Percentiles rank a stretch among this genome's conserved stretches.
phyloP scores from a whole-genome alignment of 2,888 invertebrate species.

The Drosophila mimica region DNA sequence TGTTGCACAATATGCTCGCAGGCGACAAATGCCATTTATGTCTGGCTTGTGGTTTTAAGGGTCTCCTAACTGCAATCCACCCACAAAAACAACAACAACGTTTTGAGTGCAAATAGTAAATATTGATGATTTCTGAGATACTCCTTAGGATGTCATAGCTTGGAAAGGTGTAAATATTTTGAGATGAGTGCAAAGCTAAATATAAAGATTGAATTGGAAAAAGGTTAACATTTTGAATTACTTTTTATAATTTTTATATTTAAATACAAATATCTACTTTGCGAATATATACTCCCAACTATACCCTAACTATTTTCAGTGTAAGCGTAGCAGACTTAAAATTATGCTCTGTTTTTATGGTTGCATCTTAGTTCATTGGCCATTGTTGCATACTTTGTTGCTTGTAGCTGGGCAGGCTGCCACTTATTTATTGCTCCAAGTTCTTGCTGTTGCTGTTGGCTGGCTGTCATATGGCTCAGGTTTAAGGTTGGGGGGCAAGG shows the following conservation, averaged over 20 bases:
- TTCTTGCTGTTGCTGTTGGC: slow-evolving; percentile 5
- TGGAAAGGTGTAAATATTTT: background rate
- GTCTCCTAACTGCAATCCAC: slow-evolving; percentile 2
- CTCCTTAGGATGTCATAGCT: background rate
- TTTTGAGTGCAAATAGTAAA: background rate
- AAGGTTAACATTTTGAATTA: background rate
- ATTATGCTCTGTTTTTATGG: slow-evolving; percentile 33
- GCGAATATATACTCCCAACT: background rate
- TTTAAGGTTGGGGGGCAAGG: slow-evolving; percentile 60
- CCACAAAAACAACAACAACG: background rate
- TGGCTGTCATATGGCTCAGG: slow-evolving; percentile 35
- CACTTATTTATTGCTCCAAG: slow-evolving; percentile 51
- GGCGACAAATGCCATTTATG: slow-evolving; percentile 62
- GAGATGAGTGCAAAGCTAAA: background rate
- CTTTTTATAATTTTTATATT: no score
- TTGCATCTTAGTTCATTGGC: slow-evolving; percentile 21
- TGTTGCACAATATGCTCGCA: slow-evolving; percentile 44
- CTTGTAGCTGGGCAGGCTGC: slow-evolving; percentile 22
- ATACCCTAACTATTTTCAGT: slow-evolving; percentile 9
- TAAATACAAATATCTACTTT: no score
- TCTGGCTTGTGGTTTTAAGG: slow-evolving; percentile 39
- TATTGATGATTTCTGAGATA: slow-evolving; percentile 3
- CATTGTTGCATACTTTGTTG: slow-evolving; percentile 31
- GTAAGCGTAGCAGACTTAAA: background rate
- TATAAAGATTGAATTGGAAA: background rate